These are phyloP conservation scores for Pterocles orientalis DNA, from an alignment of 2,113 vertebrate species.

Conservation along the genomic window DNA sequence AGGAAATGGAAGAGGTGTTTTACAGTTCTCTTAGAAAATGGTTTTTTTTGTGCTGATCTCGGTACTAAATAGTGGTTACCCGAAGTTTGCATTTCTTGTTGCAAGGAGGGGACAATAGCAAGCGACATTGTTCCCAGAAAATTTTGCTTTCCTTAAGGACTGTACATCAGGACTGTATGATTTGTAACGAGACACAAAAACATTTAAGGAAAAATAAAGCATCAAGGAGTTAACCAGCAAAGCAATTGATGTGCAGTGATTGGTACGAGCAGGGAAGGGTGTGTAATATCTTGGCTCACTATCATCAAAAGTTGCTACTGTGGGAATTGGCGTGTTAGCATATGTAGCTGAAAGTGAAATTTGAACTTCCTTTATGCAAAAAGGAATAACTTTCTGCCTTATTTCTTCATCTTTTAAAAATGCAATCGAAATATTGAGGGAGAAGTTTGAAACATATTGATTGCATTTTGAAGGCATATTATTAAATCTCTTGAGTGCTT, in stretches of 20 bases:
- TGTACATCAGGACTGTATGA: not conserved
- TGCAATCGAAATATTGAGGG: constrained; percentile 33
- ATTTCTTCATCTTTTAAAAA: constrained; percentile 37
- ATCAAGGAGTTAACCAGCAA: not conserved
- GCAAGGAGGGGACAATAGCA: not conserved
- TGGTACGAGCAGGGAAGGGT: not conserved
- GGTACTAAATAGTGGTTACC: not conserved
- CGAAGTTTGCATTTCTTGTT: not conserved
- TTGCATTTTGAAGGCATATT: constrained; percentile 48
- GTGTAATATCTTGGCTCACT: not conserved
- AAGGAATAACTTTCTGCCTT: constrained; percentile 23
- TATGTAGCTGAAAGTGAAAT: constrained; percentile 32
- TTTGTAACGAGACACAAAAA: not conserved
- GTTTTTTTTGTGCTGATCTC: not conserved
- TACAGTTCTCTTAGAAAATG: not conserved
- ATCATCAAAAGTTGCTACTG: not conserved
- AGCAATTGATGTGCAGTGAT: constrained; percentile 10
- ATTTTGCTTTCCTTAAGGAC: not conserved
- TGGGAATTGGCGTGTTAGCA: constrained; percentile 14
- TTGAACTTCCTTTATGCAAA: constrained; percentile 3
- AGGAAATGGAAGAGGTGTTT: not conserved
- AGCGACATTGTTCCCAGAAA: not conserved
- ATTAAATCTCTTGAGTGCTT: constrained; percentile 37
- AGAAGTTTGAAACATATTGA: constrained; percentile 52
- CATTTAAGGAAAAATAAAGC: not conserved